Conservation (phyloP, 2,113 vertebrate genomes). For the Bucco capensis region DNA sequence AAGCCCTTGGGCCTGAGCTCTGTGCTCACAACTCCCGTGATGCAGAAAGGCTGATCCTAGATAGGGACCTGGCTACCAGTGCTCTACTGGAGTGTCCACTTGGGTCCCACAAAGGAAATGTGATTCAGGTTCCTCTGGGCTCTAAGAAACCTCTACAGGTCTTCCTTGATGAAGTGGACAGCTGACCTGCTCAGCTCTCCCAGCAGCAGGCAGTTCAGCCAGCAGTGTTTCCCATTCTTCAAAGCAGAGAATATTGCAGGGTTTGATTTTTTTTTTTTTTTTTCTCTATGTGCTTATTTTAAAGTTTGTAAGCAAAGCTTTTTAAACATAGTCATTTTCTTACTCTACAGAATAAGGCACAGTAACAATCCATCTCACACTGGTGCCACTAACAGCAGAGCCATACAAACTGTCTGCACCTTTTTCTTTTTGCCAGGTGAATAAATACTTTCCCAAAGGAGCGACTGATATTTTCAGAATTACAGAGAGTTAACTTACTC, state of each 20-base stretch:
- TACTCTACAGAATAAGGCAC: background rate
- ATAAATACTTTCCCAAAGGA: background rate
- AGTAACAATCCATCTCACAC: background rate
- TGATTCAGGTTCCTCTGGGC: background rate
- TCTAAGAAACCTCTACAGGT: background rate
- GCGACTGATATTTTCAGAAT: background rate
- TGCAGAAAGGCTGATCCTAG: background rate
- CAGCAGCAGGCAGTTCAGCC: background rate
- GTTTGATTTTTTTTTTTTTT: background rate
- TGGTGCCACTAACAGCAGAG: background rate
- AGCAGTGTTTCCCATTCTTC: background rate
- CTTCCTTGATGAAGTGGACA: background rate
- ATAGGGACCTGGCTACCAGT: background rate
- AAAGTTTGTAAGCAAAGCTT: background rate
- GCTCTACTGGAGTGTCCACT: rapidly evolving
- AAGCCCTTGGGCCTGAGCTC: background rate
- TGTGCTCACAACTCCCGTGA: rapidly evolving
- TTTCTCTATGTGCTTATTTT: background rate
- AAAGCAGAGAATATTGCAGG: background rate
- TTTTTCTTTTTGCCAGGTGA: background rate
- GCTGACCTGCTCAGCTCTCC: background rate
- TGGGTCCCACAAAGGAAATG: rapidly evolving
- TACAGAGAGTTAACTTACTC: background rate
- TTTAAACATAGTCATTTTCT: background rate
- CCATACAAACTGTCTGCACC: background rate